Evolutionary conservation across 2,797 vertebrate genomes (phyloP).

Genomic region (Merluccius polli): DNA sequence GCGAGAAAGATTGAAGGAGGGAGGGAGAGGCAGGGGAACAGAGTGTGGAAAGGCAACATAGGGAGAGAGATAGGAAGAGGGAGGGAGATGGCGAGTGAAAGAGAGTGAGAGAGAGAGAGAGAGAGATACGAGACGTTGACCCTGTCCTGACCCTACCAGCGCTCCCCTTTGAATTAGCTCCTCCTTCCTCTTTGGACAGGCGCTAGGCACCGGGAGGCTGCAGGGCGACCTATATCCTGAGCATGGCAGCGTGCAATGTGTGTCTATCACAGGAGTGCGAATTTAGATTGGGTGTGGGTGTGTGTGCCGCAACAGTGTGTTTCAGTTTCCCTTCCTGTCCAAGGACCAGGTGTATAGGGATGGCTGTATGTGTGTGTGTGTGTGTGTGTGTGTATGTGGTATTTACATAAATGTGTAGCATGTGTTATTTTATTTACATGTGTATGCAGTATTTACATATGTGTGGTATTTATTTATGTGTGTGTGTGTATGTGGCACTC

Average conservation of each 20-base stretch:
- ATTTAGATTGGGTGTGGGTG: background rate
- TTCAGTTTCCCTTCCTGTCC: background rate
- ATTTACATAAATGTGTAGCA: too few species aligned
- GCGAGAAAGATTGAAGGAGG: background rate
- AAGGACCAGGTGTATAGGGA: background rate
- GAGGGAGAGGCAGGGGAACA: background rate
- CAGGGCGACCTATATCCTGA: slow-evolving; percentile 40
- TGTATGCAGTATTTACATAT: background rate
- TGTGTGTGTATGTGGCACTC: background rate
- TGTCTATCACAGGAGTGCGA: slow-evolving; percentile 7
- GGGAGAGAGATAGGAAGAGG: slow-evolving; percentile 6
- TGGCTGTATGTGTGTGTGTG: background rate
- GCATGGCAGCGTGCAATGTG: slow-evolving; percentile 20
- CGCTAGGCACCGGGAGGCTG: slow-evolving; percentile 39
- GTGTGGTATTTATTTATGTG: background rate
- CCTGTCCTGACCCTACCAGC: slow-evolving; percentile 49
- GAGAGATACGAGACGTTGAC: slow-evolving; percentile 43
- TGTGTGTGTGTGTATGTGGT: background rate
- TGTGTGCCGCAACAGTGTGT: too few species aligned
- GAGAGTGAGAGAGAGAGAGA: background rate
- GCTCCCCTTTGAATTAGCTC: slow-evolving; percentile 35
- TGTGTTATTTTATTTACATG: background rate
- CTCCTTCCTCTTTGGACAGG: slow-evolving; percentile 38
- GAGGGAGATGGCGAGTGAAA: slow-evolving; percentile 20
- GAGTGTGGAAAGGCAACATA: too few species aligned